These are phyloP conservation scores for Andrena fulva DNA, from an alignment of 2,888 invertebrate species.

Conservation along the genomic window DNA sequence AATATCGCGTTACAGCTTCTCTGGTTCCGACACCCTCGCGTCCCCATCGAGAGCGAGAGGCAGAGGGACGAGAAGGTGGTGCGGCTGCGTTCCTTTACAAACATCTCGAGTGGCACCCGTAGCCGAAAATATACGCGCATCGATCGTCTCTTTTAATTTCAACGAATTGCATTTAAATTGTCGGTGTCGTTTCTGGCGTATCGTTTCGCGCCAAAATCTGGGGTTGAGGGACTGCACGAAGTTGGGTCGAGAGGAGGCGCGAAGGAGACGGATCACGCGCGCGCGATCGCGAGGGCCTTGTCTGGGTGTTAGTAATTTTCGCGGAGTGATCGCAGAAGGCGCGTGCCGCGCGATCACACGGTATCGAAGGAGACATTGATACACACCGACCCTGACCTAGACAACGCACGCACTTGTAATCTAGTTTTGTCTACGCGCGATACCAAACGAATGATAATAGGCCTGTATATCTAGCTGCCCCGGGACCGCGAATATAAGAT, in stretches of 20 bases:
- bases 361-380: slow-evolving; percentile 63
- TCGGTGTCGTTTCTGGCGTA: too few species aligned
- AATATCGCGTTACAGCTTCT: slow-evolving; percentile 61
- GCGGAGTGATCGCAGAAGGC: not conserved
- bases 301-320: too few species aligned
- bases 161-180: too few species aligned
- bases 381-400: slow-evolving; percentile 80
- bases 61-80: not conserved
- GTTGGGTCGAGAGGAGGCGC: too few species aligned
- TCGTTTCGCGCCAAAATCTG: too few species aligned
- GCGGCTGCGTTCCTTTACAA: too few species aligned
- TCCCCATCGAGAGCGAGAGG: not conserved
- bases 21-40: slow-evolving; percentile 1
- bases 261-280: not conserved
- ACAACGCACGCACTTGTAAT: slow-evolving; percentile 76
- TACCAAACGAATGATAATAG: slow-evolving; percentile 75
- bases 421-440: slow-evolving; percentile 78
- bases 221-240: too few species aligned
- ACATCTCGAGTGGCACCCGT: too few species aligned
- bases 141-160: too few species aligned
- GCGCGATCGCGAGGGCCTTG: too few species aligned
- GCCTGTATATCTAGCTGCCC: slow-evolving; percentile 75
- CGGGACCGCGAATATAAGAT: slow-evolving; percentile 72
- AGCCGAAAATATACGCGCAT: too few species aligned
- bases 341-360: not conserved